Evolutionary conservation across 2,113 vertebrate species (phyloP).

Genomic region (Podarcis cretensis): DNA sequence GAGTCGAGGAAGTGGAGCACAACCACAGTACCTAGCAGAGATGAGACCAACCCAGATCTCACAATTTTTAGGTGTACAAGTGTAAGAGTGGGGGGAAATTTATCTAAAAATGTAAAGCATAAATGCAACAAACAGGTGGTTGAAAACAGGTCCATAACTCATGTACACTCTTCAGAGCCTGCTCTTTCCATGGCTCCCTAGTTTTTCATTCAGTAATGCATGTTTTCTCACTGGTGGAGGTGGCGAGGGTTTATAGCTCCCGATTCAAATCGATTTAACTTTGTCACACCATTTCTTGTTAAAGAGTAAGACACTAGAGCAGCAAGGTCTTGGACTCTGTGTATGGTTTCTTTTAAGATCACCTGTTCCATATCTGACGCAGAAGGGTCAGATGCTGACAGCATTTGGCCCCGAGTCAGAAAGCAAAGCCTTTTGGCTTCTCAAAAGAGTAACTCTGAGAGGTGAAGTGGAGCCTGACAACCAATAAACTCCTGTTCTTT

Average conservation of each 20-base stretch:
- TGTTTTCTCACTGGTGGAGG: not conserved
- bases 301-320: not conserved
- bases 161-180: not conserved
- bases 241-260: not conserved
- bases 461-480: not conserved
- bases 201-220: not conserved
- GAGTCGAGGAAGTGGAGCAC: not conserved
- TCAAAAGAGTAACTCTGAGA: not conserved
- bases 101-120: not conserved
- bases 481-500: slow-evolving; percentile 3
- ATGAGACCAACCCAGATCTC: not conserved
- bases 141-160: not conserved
- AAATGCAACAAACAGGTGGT: too few species aligned
- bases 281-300: not conserved
- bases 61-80: too few species aligned
- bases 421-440: not conserved
- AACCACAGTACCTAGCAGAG: too few species aligned
- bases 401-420: not conserved
- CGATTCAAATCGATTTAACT: not conserved
- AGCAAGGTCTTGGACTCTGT: not conserved
- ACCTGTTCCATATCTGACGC: not conserved
- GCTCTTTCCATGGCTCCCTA: not conserved
- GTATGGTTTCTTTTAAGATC: slow-evolving; percentile 25
- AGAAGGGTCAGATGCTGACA: not conserved
- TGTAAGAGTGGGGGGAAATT: too few species aligned